phyloP scores from a whole-genome alignment of 2,888 invertebrate species.

The Torymus auratus region DNA sequence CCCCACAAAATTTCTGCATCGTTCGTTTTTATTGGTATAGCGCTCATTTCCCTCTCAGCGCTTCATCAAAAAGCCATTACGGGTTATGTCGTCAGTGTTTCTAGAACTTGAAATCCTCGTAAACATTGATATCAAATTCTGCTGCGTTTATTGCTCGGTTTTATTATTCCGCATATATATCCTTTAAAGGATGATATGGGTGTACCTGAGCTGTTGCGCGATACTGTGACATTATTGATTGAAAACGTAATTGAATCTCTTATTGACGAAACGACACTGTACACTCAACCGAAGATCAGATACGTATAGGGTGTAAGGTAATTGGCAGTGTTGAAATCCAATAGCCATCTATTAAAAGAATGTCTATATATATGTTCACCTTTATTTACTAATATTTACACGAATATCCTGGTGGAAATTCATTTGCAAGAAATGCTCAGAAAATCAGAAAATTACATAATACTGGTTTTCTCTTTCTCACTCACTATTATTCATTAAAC shows the following conservation, averaged over 20 bases:
- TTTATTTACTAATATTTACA: no score
- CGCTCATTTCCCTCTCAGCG: background rate
- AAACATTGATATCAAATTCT: no score
- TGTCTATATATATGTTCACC: background rate
- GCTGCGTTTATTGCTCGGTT: no score
- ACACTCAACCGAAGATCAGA: conserved; percentile 3
- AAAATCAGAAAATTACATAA: no score
- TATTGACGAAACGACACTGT: background rate
- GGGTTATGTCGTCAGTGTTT: background rate
- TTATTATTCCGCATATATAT: no score
- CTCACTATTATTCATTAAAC: no score
- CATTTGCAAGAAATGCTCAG: no score
- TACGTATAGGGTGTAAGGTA: background rate
- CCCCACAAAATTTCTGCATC: no score
- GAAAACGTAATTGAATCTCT: conserved; percentile 16
- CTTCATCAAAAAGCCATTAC: conserved; percentile 11
- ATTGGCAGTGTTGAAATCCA: conserved; percentile 1
- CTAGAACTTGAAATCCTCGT: no score
- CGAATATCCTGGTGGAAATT: no score
- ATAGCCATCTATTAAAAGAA: background rate
- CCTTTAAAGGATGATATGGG: no score
- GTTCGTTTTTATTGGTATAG: background rate
- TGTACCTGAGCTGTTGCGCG: background rate
- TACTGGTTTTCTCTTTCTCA: no score
- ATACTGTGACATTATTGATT: conserved; percentile 17